Conservation (phyloP, 2,797 vertebrate genomes). For the Meda fulgida region DNA sequence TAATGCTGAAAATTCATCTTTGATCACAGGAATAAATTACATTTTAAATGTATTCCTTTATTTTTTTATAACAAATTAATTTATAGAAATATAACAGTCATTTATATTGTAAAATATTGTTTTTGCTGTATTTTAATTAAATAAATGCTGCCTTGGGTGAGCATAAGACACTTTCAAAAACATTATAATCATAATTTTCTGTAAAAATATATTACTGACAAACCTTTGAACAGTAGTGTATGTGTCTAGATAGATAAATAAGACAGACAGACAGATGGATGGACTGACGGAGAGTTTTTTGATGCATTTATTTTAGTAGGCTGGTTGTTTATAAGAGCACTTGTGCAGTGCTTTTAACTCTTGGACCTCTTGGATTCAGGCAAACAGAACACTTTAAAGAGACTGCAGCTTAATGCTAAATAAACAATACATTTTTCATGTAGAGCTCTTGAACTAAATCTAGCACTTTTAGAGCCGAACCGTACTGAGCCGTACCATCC, state of each 20-base stretch:
- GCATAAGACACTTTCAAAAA: neutral
- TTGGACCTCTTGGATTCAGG: neutral
- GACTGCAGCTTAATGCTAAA: conserved; percentile 9
- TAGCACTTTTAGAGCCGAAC: too few species aligned
- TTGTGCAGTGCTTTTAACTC: conserved; percentile 15
- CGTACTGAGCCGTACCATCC: too few species aligned
- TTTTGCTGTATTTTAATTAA: neutral
- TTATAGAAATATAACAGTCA: neutral
- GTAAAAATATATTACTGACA: neutral
- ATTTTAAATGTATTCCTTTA: neutral
- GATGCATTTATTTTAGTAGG: neutral
- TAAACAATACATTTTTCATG: conserved; percentile 23
- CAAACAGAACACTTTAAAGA: conserved; percentile 28
- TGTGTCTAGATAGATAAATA: neutral
- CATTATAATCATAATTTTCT: too few species aligned
- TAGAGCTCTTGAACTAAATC: conserved; percentile 16
- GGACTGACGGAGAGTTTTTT: neutral
- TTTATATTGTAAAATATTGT: neutral
- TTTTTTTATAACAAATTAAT: neutral
- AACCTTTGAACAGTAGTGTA: neutral
- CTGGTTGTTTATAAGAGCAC: neutral
- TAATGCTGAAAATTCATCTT: neutral
- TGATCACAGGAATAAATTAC: neutral
- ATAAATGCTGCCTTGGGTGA: neutral
- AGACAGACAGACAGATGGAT: neutral